Conservation (phyloP, 1,140 invertebrate species). For the Trachymyrmex septentrionalis region DNA sequence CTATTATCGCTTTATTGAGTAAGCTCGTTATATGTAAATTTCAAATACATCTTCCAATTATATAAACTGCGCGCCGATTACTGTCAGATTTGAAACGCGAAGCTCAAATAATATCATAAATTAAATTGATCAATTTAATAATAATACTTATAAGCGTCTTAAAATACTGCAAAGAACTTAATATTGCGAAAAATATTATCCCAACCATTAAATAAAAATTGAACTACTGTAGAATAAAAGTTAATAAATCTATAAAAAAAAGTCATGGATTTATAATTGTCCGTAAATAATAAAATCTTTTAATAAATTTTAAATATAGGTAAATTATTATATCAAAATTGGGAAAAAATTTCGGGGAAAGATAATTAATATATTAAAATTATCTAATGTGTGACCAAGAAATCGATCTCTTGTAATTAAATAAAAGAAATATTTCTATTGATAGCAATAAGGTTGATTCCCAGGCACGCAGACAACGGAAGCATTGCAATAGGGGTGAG, state of each 20-base stretch:
- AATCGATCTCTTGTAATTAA: too few relatives aligned
- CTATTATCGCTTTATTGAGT: too few relatives aligned
- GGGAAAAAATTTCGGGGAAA: neutral
- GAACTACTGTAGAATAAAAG: neutral
- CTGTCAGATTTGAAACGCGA: too few relatives aligned
- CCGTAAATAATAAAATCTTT: constrained; percentile 22
- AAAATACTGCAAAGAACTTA: too few relatives aligned
- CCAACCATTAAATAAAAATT: neutral
- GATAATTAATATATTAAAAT: neutral
- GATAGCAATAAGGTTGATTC: neutral
- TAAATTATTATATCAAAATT: neutral
- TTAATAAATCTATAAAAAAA: constrained; percentile 6
- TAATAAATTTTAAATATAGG: constrained; percentile 6
- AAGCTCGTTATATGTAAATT: too few relatives aligned
- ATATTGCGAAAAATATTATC: too few relatives aligned
- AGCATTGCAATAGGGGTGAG: neutral
- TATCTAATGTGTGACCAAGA: neutral
- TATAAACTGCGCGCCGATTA: too few relatives aligned
- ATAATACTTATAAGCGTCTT: too few relatives aligned
- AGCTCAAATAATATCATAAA: too few relatives aligned
- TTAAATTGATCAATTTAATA: too few relatives aligned
- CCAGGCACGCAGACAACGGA: neutral
- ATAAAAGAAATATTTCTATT: neutral
- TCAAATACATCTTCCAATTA: too few relatives aligned
- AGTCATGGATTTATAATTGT: constrained; percentile 3